Conservation (phyloP, 2,888 invertebrate species). For the Thera britannica region DNA sequence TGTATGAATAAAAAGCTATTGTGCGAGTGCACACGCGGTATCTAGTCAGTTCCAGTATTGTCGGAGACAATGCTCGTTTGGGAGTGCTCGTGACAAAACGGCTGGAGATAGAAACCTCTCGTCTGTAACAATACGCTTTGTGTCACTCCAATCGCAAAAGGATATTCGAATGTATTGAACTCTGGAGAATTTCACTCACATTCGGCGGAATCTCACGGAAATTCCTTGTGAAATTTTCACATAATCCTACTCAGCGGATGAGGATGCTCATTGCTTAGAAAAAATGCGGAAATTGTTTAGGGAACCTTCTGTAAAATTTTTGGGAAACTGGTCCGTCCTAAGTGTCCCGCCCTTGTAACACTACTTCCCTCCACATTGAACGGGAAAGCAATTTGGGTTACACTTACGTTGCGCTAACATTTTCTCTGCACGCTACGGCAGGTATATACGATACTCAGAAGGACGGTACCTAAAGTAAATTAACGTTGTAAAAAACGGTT, state of each 20-base stretch:
- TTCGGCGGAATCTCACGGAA: constrained; percentile 59
- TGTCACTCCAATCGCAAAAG: constrained; percentile 78
- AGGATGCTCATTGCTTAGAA: constrained; percentile 61
- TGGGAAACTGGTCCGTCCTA: constrained; percentile 41
- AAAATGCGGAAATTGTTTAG: constrained; percentile 56
- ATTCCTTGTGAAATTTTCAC: constrained; percentile 64
- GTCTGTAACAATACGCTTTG: constrained; percentile 77
- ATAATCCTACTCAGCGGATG: constrained; percentile 56
- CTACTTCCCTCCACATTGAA: constrained; percentile 33
- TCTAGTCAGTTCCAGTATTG: constrained; percentile 36
- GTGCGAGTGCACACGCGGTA: constrained; percentile 27
- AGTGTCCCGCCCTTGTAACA: constrained; percentile 33
- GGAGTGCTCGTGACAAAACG: constrained; percentile 67
- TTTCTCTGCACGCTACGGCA: constrained; percentile 27
- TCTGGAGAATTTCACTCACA: constrained; percentile 71
- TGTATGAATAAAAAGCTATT: constrained; percentile 37
- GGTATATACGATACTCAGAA: background rate
- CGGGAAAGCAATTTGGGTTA: constrained; percentile 29
- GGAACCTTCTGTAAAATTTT: constrained; percentile 50
- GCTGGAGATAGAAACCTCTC: constrained; percentile 66
- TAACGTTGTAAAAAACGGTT: background rate
- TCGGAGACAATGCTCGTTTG: constrained; percentile 64
- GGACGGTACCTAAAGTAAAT: background rate
- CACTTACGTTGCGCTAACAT: constrained; percentile 26
- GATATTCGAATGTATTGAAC: constrained; percentile 79